Conservation (phyloP, 2,888 invertebrate genomes). For the Phania funesta region DNA sequence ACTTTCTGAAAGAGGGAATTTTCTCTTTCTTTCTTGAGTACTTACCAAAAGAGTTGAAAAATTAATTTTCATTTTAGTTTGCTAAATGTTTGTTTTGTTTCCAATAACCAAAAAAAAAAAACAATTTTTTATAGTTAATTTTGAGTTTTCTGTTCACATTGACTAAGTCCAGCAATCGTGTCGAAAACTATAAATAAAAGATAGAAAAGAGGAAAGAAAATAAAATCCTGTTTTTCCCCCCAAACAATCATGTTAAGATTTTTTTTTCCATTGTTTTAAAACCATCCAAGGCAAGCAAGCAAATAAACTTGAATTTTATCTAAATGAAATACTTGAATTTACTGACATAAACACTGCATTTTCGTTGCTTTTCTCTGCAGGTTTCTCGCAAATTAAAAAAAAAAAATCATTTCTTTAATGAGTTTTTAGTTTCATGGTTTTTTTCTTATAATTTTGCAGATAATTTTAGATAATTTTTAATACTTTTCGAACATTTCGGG, state of each 20-base stretch:
- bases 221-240: slow-evolving; percentile 24
- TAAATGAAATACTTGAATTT: slow-evolving; percentile 29
- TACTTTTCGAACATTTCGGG: neutral
- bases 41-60: too few relatives aligned
- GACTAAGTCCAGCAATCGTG: slow-evolving; percentile 6
- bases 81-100: too few relatives aligned
- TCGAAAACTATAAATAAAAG: neutral
- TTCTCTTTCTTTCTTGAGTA: too few relatives aligned
- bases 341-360: slow-evolving; percentile 25
- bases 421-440: neutral
- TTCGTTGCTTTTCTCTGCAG: neutral
- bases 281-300: slow-evolving; percentile 11
- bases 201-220: slow-evolving; percentile 1
- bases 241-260: neutral
- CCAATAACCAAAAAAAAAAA: too few relatives aligned
- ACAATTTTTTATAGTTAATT: neutral
- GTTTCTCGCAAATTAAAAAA: neutral
- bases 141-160: neutral
- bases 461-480: slow-evolving; percentile 31
- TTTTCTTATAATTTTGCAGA: neutral
- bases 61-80: too few relatives aligned
- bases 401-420: neutral
- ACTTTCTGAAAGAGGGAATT: too few relatives aligned
- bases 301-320: slow-evolving; percentile 60
- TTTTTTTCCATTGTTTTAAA: slow-evolving; percentile 10